phyloP scores from a whole-genome alignment of 2,888 invertebrate genomes.

The Pheosia tremula region DNA sequence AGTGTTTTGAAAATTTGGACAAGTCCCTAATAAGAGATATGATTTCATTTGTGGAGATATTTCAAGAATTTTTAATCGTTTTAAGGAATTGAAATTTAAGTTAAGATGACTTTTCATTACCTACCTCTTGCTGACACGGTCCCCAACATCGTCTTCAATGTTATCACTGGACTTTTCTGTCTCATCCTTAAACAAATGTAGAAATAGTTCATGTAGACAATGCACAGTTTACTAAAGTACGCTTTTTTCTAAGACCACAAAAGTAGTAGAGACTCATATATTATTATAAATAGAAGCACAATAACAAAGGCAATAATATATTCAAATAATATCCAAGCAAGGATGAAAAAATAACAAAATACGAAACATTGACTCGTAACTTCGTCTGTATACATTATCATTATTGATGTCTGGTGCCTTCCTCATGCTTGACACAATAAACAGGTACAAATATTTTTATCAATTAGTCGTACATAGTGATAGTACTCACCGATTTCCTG shows the following conservation, averaged over 20 bases:
- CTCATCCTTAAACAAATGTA: slow-evolving; percentile 69
- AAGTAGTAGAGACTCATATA: too few relatives aligned
- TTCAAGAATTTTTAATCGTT: background rate
- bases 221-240: too few relatives aligned
- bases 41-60: too few relatives aligned
- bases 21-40: too few relatives aligned
- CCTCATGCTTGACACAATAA: slow-evolving; percentile 53
- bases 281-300: too few relatives aligned
- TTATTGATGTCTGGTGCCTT: background rate
- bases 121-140: slow-evolving; percentile 75
- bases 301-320: too few relatives aligned
- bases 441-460: slow-evolving; percentile 2
- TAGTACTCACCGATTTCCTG: slow-evolving; percentile 78
- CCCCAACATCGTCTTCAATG: slow-evolving; percentile 74
- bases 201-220: background rate
- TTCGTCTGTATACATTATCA: too few relatives aligned
- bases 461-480: background rate
- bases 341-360: too few relatives aligned
- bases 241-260: too few relatives aligned
- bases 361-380: too few relatives aligned
- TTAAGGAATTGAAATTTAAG: background rate
- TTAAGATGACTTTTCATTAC: slow-evolving; percentile 31
- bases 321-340: too few relatives aligned
- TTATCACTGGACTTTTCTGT: slow-evolving; percentile 69
- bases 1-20: too few relatives aligned